Percentiles rank a stretch among this genome's conserved stretches.
Evolutionary conservation across 2,888 invertebrate species (phyloP).

Genomic region (Stramonita haemastoma): DNA sequence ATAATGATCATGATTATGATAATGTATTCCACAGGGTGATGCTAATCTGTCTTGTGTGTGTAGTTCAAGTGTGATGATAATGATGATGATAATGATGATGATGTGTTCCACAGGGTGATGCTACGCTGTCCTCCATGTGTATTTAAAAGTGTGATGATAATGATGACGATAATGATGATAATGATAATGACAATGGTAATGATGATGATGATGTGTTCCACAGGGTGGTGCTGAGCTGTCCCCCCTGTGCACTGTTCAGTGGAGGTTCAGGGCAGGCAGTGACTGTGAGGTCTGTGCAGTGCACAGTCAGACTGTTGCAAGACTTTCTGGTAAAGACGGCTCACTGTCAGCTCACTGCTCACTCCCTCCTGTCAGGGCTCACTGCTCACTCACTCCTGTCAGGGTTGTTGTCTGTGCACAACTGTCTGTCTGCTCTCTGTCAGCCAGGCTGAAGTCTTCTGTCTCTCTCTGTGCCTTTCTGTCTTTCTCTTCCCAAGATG

Average conservation of each 20-base stretch:
- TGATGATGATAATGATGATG: too few relatives aligned
- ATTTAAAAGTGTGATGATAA: too few relatives aligned
- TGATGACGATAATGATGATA: too few relatives aligned
- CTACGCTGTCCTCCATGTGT: conserved; percentile 22
- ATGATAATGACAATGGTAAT: too few relatives aligned
- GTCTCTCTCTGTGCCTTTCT: background rate
- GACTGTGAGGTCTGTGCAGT: background rate
- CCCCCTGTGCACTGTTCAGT: conserved; percentile 31
- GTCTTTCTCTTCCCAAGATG: too few relatives aligned
- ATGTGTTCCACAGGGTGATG: conserved; percentile 24
- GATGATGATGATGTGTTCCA: background rate
- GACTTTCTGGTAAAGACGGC: conserved; percentile 32
- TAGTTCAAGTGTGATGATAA: too few relatives aligned
- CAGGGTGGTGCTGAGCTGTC: conserved; percentile 35
- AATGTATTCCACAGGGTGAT: conserved; percentile 22
- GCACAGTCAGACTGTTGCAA: conserved; percentile 14
- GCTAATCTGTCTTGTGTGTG: conserved; percentile 14
- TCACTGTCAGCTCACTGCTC: too few relatives aligned
- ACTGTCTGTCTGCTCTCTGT: background rate
- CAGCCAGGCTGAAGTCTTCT: too few relatives aligned
- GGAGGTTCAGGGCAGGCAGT: background rate
- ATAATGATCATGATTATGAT: too few relatives aligned
- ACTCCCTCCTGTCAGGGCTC: too few relatives aligned
- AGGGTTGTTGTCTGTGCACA: too few relatives aligned
- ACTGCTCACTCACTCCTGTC: too few relatives aligned